Evolutionary conservation across 2,888 invertebrate genomes (phyloP), one percentile per base, ranked within the genome.

Genomic region (Iselma pallidipennis): DNA sequence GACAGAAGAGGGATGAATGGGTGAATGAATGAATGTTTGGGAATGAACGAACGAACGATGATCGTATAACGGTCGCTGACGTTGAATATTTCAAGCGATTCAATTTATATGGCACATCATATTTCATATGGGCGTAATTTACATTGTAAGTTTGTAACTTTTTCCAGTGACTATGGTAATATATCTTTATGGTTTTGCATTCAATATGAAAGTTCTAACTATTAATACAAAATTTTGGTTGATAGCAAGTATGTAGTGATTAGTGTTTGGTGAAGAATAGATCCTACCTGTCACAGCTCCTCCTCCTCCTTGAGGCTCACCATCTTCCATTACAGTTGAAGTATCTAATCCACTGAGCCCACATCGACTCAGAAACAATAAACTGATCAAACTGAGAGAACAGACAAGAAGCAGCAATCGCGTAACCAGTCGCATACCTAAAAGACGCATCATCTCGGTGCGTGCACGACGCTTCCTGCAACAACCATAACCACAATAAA

Each of bases 391-490:
- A 69, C 85, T 85, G 63, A 85, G 79, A 56, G 84, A 84, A 68
- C 85, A 85, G 53, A 85, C 84, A 70, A 85, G 82, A 66, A 85
- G 81, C 70, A 86, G 82, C 67, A 86, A 83, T 74, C 85, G 82
- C 71, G 85, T 84, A 74, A 85, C 81, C 73, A 85, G 79, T 72
- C 85, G 81, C 80, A 85, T 84, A 71, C 84, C 85, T 75, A 84
- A 78, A 73, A 84, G 78, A 72, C 83, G 82, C 75, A 83, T 81
- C 84, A 84, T 84, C 74, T 80, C 81, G 77, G 73, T 71, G 68
- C 75, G 72, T 74, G 76, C 70, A 65, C 76, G 74, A 68, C 77
- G 75, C 74, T 79, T 80, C 72, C 79, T 79, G 74, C 19, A 42
- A 33, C 14, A 6, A 37, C 2, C 4, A 37, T 1, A 19, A 6